phyloP scores from a whole-genome alignment of 2,888 invertebrate genomes.

The Rhimphoctona megacephalus region DNA sequence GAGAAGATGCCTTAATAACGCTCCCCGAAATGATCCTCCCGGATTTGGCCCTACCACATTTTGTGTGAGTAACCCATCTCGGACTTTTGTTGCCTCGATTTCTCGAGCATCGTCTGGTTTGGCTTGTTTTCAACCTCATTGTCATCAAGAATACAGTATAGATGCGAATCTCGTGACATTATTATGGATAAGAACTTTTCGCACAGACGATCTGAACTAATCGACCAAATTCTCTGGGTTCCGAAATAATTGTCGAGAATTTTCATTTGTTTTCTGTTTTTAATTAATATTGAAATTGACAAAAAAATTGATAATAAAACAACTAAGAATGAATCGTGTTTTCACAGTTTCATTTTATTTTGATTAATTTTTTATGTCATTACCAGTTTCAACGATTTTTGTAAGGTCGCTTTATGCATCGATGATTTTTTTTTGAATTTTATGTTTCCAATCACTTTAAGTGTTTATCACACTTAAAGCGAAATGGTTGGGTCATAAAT shows the following conservation, averaged over 20 bases:
- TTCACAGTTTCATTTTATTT: background rate
- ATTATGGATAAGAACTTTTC: background rate
- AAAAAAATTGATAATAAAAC: background rate
- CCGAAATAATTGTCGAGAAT: too few species aligned
- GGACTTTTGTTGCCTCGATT: conserved; percentile 44
- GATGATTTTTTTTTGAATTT: background rate
- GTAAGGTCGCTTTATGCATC: background rate
- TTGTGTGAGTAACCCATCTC: conserved; percentile 30
- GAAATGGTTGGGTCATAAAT: background rate
- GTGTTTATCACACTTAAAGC: background rate
- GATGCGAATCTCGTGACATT: background rate
- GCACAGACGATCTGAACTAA: background rate
- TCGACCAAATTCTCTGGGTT: background rate
- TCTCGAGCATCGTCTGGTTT: conserved; percentile 14
- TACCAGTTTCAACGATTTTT: background rate
- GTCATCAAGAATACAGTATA: conserved; percentile 20
- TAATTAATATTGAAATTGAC: too few species aligned
- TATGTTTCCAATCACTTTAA: background rate
- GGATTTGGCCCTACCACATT: conserved; percentile 31
- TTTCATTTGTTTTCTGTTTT: too few species aligned
- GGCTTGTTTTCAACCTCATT: conserved; percentile 51
- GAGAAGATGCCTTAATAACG: too few species aligned
- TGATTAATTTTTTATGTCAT: background rate
- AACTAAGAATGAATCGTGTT: background rate
- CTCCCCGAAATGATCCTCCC: conserved; percentile 61